A percentile compares a stretch with the other conserved stretches of the same genome.
Evolutionary conservation across 2,113 vertebrate species (phyloP).

Genomic region (Callopanchax toddi): DNA sequence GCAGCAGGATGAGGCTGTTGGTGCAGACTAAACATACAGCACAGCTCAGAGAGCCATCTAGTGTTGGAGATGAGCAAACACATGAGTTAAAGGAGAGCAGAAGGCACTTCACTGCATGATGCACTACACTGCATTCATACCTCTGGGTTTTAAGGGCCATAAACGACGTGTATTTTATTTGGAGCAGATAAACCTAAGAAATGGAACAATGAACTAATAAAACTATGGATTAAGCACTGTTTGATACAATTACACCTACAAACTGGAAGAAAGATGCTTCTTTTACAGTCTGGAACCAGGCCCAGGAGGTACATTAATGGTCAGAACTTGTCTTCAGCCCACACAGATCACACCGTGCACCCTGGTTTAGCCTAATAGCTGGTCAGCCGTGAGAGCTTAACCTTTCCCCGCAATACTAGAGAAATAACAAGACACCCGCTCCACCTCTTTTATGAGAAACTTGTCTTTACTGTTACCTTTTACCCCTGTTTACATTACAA

Average conservation of each 20-base stretch:
- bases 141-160: conserved; percentile 44
- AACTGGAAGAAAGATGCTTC: conserved; percentile 37
- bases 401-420: conserved; percentile 52
- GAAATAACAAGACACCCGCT: conserved; percentile 62
- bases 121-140: not conserved
- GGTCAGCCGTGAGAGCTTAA: conserved; percentile 57
- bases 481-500: conserved; percentile 25
- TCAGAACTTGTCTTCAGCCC: conserved; percentile 58
- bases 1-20: conserved; percentile 33
- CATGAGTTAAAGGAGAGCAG: not conserved
- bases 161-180: conserved; percentile 30
- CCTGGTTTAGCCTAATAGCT: conserved; percentile 64
- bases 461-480: conserved; percentile 27
- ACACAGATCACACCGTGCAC: conserved; percentile 52
- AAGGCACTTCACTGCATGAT: conserved; percentile 25
- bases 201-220: conserved; percentile 40
- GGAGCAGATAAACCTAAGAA: conserved; percentile 19
- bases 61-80: conserved; percentile 54
- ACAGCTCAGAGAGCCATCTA: conserved; percentile 74
- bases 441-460: conserved; percentile 30
- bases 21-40: conserved; percentile 15
- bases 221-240: conserved; percentile 32
- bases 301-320: conserved; percentile 50
- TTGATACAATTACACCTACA: conserved; percentile 48
- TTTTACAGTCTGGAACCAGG: conserved; percentile 34